Conservation (phyloP, 1,140 invertebrate species). For the Adoxophyes honmai region DNA sequence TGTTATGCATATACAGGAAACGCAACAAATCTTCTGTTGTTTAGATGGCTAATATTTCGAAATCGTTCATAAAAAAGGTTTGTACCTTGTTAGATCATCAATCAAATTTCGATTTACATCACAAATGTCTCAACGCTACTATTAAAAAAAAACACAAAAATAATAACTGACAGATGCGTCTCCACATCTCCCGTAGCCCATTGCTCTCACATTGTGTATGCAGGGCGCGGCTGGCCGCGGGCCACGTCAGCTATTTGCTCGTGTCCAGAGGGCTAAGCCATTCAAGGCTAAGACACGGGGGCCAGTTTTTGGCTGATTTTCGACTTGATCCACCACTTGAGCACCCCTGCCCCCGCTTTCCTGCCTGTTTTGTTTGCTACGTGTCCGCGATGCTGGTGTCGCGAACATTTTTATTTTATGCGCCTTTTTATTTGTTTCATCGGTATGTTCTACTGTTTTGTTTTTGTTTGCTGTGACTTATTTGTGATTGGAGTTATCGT, state of each 20-base stretch:
- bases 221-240: slow-evolving; percentile 63
- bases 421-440: not conserved
- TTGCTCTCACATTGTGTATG: slow-evolving; percentile 66
- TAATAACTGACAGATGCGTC: slow-evolving; percentile 19
- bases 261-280: slow-evolving; percentile 74
- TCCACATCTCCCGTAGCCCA: slow-evolving; percentile 38
- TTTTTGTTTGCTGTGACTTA: not conserved
- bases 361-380: slow-evolving; percentile 6
- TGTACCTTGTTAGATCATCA: too few relatives aligned
- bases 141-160: too few relatives aligned
- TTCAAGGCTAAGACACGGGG: slow-evolving; percentile 72
- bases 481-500: too few relatives aligned
- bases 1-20: too few relatives aligned
- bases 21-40: too few relatives aligned
- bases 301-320: slow-evolving; percentile 68
- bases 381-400: slow-evolving; percentile 3
- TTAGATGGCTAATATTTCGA: too few relatives aligned
- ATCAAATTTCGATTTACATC: too few relatives aligned
- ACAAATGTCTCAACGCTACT: too few relatives aligned
- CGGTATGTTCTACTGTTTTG: not conserved
- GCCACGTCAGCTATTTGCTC: slow-evolving; percentile 75
- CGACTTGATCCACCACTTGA: slow-evolving; percentile 57
- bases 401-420: slow-evolving; percentile 14
- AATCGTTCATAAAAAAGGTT: too few relatives aligned
- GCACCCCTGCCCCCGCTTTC: slow-evolving; percentile 38